Evolutionary conservation across 2,797 vertebrate species (phyloP).

Genomic region (Darevskia nairensis): DNA sequence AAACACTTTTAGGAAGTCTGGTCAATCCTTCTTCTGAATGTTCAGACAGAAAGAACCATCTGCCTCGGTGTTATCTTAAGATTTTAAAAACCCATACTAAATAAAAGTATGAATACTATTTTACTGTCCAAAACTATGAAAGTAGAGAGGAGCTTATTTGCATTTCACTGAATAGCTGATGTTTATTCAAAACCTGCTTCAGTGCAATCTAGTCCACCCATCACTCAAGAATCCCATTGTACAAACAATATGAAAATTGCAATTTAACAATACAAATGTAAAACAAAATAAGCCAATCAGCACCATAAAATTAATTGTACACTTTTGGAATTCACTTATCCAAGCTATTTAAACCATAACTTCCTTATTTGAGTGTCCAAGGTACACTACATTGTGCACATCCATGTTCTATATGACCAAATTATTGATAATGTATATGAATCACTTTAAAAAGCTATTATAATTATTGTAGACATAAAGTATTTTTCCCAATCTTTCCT

Average conservation of each 20-base stretch:
- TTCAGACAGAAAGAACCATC: background rate
- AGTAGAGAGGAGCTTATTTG: background rate
- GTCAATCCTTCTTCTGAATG: background rate
- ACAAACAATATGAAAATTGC: no score
- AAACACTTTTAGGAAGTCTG: background rate
- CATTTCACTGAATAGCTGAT: background rate
- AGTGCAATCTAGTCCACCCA: background rate
- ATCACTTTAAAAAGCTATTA: background rate
- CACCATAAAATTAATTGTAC: background rate
- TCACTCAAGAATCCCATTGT: no score
- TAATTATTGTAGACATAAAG: background rate
- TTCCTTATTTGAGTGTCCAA: background rate
- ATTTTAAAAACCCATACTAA: background rate
- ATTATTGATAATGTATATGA: background rate
- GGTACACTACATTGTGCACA: background rate
- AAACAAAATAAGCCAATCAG: no score
- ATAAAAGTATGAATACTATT: background rate
- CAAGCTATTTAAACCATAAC: background rate
- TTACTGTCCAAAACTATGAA: background rate
- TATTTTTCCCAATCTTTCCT: conserved; percentile 71
- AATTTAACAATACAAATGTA: no score
- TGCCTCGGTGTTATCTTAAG: background rate
- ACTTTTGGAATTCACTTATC: background rate
- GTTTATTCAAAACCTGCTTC: background rate
- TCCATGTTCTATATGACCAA: background rate